These are phyloP conservation scores for Mus pahari DNA, from an alignment of 2,113 vertebrate genomes.

Conservation along the genomic window DNA sequence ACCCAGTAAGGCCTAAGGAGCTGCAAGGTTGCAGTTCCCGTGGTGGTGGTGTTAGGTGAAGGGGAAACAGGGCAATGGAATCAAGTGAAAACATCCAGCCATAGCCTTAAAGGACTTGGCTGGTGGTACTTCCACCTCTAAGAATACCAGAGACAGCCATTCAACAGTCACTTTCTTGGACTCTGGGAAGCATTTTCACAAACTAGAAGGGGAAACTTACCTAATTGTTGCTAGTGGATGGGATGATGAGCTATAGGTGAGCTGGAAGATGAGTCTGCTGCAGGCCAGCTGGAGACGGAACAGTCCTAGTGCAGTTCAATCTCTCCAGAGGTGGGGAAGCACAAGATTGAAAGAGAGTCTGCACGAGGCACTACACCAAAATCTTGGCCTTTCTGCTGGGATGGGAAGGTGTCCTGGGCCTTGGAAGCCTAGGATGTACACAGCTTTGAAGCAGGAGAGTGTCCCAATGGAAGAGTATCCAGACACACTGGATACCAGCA, in stretches of 20 bases:
- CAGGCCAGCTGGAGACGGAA: background rate
- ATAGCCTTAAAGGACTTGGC: background rate
- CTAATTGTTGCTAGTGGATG: background rate
- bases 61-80: too few relatives aligned
- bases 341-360: background rate
- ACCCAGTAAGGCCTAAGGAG: background rate
- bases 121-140: background rate
- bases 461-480: too few relatives aligned
- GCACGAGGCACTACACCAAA: too few relatives aligned
- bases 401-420: background rate
- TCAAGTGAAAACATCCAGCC: background rate
- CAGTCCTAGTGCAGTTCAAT: background rate
- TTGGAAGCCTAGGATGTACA: too few relatives aligned
- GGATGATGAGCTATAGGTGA: background rate
- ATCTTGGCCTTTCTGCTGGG: background rate
- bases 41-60: background rate
- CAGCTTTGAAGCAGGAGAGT: too few relatives aligned
- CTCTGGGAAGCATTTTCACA: background rate
- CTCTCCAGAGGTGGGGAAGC: background rate
- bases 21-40: background rate
- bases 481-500: too few relatives aligned
- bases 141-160: background rate
- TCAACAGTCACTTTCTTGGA: background rate
- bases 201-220: background rate
- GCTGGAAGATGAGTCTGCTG: background rate